Evolutionary conservation across 1,140 invertebrate species (phyloP).

Genomic region (Amyelois transitella): DNA sequence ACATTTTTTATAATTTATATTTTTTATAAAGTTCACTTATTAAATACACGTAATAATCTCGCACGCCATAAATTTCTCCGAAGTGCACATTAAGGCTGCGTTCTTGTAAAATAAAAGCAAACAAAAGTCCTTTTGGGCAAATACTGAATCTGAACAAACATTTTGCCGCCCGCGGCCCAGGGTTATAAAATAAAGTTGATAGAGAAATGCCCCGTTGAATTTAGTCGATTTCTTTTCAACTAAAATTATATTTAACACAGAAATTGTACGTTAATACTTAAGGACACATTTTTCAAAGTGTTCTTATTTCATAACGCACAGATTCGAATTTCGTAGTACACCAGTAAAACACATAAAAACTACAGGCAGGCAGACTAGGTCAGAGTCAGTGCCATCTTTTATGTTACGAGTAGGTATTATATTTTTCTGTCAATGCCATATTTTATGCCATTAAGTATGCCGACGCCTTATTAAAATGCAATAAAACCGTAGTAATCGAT

Average conservation of each 20-base stretch:
- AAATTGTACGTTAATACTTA: no score
- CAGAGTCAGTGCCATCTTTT: no score
- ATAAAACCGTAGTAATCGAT: slow-evolving; percentile 32
- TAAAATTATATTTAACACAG: no score
- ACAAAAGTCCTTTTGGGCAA: background rate
- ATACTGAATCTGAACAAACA: background rate
- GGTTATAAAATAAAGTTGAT: background rate
- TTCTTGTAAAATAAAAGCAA: background rate
- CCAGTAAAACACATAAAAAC: no score
- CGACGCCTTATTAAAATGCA: slow-evolving; percentile 35
- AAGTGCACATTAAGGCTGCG: background rate
- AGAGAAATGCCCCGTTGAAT: background rate
- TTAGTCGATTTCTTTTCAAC: no score
- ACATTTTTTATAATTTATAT: background rate
- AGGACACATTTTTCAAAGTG: no score
- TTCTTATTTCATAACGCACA: no score
- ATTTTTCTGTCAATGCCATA: background rate
- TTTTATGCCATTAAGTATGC: background rate
- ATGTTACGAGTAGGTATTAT: background rate
- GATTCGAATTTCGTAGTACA: no score
- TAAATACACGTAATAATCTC: background rate
- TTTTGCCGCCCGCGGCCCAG: background rate
- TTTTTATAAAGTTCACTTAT: background rate
- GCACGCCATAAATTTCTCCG: background rate
- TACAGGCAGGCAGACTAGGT: no score